Base-by-base conservation (phyloP, 2,113 vertebrate genomes). In the Gallinago undulata region DNA sequence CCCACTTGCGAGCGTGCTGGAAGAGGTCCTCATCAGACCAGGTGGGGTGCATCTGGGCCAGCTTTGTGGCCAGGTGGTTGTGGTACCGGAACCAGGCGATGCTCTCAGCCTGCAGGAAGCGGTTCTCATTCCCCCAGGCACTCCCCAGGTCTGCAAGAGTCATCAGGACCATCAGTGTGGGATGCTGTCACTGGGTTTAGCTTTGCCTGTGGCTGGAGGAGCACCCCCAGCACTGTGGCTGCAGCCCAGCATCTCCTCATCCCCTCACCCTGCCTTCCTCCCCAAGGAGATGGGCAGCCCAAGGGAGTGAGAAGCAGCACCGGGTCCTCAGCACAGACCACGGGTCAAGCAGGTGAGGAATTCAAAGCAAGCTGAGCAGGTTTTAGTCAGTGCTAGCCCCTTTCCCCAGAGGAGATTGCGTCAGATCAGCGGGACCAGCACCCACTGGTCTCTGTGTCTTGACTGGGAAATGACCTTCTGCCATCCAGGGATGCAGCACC, bases 71-170 rank as follows among this genome's bases (percentile, higher is more conserved):
- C 16, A 98, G 68, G 60, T 98, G 78, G 97, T 99, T 99, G 98
- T 99, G 99, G 98, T 99, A 99, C 75, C 99, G 98, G 97, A 99
- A 99, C 99, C 99, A 99, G 79, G 98, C 96, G 27, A 99, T 98
- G 87, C 98, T 98, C 89, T 98, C 97, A 16, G 99, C 99, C 97
- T 98, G 98, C 19, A 98, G 98, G 97, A 99, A 99, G 90, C 97
- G 94, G 92, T 98, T 99, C 97, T 99, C 99, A 45, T 99, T 99
- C 87, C 98, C 99, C 97, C 98, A 98, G 97, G 98, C 97, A 9
- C 98, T 99, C 68, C 99, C 99, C 92, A 99, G 98, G 87, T 98
- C 99, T 99, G 95, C 59, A 73, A 59, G 59, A 87, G 23, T 90
- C 69, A 14, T 48, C 79, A 18, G 62, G 28, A 85, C 62, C 25